Conservation (phyloP, 2,888 invertebrate species). For the Oscheius sp. region DNA sequence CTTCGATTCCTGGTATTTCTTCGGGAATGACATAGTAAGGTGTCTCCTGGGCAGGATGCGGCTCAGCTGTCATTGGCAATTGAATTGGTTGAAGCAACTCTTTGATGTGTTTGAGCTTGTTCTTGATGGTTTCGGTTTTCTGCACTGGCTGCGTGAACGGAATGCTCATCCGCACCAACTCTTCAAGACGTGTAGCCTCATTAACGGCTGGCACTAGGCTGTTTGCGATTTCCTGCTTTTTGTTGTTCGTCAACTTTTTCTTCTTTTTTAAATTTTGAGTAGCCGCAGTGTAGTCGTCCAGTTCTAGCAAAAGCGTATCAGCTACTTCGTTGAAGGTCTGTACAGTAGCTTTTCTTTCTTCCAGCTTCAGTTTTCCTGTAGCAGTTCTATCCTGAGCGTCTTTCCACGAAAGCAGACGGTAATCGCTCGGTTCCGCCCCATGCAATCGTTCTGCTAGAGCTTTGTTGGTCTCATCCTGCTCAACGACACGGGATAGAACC, state of each 20-base stretch:
- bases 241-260: background rate
- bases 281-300: background rate
- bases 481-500: background rate
- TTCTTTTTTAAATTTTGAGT: conserved; percentile 19
- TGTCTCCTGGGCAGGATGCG: background rate
- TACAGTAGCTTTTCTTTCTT: background rate
- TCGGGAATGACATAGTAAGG: background rate
- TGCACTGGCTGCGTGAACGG: conserved; percentile 7
- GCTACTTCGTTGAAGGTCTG: conserved; percentile 5
- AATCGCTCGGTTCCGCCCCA: background rate
- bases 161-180: conserved; percentile 4
- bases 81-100: background rate
- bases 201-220: background rate
- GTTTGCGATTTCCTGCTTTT: conserved; percentile 8
- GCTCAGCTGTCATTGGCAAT: background rate
- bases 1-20: background rate
- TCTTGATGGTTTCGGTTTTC: conserved; percentile 1
- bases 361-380: background rate
- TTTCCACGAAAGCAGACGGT: background rate
- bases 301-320: conserved; percentile 1
- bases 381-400: conserved; percentile 3
- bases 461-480: background rate
- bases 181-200: background rate
- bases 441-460: background rate
- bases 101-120: conserved; percentile 3